phyloP scores from a whole-genome alignment of 2,888 invertebrate genomes.

The Cosmia pyralina region DNA sequence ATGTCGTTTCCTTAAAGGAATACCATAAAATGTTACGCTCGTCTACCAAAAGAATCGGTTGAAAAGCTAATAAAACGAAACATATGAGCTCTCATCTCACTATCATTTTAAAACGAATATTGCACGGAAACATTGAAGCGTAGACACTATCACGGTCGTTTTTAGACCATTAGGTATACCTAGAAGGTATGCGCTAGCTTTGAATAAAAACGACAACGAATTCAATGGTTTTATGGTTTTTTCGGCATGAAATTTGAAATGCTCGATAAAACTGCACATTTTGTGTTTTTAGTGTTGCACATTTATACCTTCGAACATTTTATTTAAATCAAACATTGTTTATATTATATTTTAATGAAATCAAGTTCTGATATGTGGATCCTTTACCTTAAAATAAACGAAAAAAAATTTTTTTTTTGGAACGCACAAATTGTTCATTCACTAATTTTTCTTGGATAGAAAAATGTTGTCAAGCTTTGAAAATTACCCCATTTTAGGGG shows the following conservation, averaged over 20 bases:
- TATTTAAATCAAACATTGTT: not conserved
- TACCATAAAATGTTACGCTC: slow-evolving; percentile 16
- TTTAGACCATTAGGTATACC: slow-evolving; percentile 26
- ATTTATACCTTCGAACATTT: not conserved
- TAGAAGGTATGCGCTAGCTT: slow-evolving; percentile 6
- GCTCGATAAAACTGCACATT: slow-evolving; percentile 8
- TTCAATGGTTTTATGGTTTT: slow-evolving; percentile 32
- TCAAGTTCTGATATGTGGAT: not conserved
- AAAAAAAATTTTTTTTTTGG: too few species aligned
- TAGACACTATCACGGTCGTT: slow-evolving; percentile 46
- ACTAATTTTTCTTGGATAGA: not conserved
- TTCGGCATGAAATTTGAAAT: not conserved
- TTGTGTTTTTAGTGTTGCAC: not conserved
- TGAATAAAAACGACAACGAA: slow-evolving; percentile 28
- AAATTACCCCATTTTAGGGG: slow-evolving; percentile 15
- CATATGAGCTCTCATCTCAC: slow-evolving; percentile 19
- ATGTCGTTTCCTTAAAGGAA: not conserved
- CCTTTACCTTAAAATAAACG: not conserved
- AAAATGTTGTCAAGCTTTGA: not conserved
- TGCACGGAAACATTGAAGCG: slow-evolving; percentile 32
- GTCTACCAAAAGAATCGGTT: slow-evolving; percentile 7
- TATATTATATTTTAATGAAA: too few species aligned
- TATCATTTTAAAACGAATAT: slow-evolving; percentile 33
- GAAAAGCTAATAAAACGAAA: slow-evolving; percentile 38
- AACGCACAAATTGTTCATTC: slow-evolving; percentile 19